Evolutionary conservation across 2,888 invertebrate species (phyloP), one percentile per base, ranked within the genome.

Genomic region (Melolontha melolontha): DNA sequence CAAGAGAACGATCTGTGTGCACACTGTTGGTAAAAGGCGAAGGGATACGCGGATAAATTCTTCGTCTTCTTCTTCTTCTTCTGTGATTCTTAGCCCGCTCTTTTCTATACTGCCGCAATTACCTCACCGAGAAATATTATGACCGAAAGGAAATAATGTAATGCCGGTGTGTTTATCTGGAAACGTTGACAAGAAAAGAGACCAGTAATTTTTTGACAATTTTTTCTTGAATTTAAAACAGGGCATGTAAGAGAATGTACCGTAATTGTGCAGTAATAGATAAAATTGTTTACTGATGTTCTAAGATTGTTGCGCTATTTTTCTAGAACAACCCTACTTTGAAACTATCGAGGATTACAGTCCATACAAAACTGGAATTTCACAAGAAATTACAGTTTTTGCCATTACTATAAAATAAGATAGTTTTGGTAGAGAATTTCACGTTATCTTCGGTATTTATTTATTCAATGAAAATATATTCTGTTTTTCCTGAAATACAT

Each of bases 111-210:
- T 29, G 29, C 59, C 14, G 59, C 59, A 59, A 59, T 59, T 59
- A 59, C 44, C 59, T 14, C 59, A 29, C 29, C 44, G 27, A 59
- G 59, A 59, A 59, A 59, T 59, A 59, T 59, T 59, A 59, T 59
- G 44, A 59, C 44, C 59, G 29, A 34, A 29, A 34, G 29, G 59
- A 44, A 59, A 59, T 59, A 59, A 59, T 59, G 59, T 59, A 59
- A 59, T 59, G 59, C 42, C 59, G 59, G 59, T 44, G 41, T 59
- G 59, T 59, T 59, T 59, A 59, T 59, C 44, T 59, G 44, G 7
- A 44, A 29, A 29, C 16, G 59, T 59, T 29, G 44, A 44, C 59
- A 12, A 44, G 44, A 44, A 40, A 44, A 44, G 44, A 11, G 59
- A 16, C 29, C 44, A 14, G 44, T 59, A 59, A 59, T 34, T 47